Conservation (phyloP, 2,888 invertebrate species). For the Aproaerema taeniolella region DNA sequence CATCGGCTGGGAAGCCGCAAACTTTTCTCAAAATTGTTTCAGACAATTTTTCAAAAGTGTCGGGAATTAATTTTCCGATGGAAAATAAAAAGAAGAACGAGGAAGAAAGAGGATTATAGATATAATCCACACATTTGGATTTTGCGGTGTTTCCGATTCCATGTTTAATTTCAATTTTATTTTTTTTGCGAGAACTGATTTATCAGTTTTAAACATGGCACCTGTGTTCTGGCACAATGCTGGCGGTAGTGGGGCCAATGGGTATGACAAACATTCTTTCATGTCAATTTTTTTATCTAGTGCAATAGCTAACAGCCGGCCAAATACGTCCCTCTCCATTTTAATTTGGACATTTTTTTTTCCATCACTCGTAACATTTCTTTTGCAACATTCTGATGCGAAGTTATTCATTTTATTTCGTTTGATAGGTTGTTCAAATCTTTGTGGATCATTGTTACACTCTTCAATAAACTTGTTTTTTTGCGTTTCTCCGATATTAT, state of each 20-base stretch:
- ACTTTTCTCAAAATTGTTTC: constrained; percentile 23
- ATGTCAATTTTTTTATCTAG: constrained; percentile 26
- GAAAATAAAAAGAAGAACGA: too few relatives aligned
- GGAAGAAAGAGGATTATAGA: too few relatives aligned
- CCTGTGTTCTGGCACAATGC: constrained; percentile 13
- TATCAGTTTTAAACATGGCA: constrained; percentile 20
- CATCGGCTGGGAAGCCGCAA: constrained; percentile 17
- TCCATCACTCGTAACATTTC: too few relatives aligned
- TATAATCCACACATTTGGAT: too few relatives aligned
- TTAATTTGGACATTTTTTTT: constrained; percentile 17
- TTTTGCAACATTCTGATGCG: too few relatives aligned
- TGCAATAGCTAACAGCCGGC: constrained; percentile 18
- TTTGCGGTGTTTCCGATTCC: too few relatives aligned
- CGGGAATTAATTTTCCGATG: constrained; percentile 15
- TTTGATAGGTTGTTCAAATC: too few relatives aligned
- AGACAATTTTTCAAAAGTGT: constrained; percentile 25
- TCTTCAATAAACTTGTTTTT: too few relatives aligned
- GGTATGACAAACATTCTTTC: constrained; percentile 29
- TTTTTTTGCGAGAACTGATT: constrained; percentile 19
- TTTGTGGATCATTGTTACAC: too few relatives aligned
- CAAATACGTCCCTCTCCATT: constrained; percentile 19
- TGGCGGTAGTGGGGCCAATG: constrained; percentile 21
- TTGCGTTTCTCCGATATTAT: too few relatives aligned
- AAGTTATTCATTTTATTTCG: too few relatives aligned
- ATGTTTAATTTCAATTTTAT: constrained; percentile 18